Evolutionary conservation across 92 coral and sea anemone species (phyloP).

Genomic region (Epizoanthus rinbou): DNA sequence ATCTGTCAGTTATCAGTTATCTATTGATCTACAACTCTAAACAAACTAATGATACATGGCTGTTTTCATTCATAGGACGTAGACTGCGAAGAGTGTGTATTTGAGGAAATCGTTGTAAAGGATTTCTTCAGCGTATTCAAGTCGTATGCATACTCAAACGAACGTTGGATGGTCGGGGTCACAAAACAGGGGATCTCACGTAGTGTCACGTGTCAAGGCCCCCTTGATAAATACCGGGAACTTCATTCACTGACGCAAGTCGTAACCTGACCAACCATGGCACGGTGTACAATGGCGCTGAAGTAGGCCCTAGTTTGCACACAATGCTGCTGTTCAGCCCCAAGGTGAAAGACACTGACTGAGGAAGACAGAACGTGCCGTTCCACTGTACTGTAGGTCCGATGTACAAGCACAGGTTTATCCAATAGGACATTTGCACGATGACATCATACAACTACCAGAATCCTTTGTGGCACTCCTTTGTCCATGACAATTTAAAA

Average conservation of each 20-base stretch:
- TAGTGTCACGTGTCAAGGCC: constrained; percentile 59
- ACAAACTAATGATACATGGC: not conserved
- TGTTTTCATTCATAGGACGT: constrained; percentile 58
- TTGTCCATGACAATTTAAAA: no score
- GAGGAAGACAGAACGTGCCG: no score
- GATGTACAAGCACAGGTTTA: no score
- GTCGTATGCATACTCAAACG: constrained; percentile 78
- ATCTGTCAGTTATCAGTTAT: not conserved
- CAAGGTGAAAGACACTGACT: no score
- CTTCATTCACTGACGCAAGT: constrained; percentile 77
- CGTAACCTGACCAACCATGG: constrained; percentile 22
- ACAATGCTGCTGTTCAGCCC: no score
- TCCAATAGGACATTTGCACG: no score
- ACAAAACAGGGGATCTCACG: constrained; percentile 64
- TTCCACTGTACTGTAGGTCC: no score
- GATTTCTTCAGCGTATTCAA: constrained; percentile 80
- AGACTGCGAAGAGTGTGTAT: constrained; percentile 82
- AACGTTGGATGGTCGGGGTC: constrained; percentile 74
- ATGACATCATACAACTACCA: no score
- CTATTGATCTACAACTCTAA: not conserved
- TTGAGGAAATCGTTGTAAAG: constrained; percentile 72
- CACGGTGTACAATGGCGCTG: no score
- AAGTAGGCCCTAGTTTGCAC: no score
- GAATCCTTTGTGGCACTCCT: no score
- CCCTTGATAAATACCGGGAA: constrained; percentile 55